Evolutionary conservation across 2,888 invertebrate species (phyloP), one percentile per base, ranked within the genome.

Genomic region (Drosophila kambysellisi): DNA sequence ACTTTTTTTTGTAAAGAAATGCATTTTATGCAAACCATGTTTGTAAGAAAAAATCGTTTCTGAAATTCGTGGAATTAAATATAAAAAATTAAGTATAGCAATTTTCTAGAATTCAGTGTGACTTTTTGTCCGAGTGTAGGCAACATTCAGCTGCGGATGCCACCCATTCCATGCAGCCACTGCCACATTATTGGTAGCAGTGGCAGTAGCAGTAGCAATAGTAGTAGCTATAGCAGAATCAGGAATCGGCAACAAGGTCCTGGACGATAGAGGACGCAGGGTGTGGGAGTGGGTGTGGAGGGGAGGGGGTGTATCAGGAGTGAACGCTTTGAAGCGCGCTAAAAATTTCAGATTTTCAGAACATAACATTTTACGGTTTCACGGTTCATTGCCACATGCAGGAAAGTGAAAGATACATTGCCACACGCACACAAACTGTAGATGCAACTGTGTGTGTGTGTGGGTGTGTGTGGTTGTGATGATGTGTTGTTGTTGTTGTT

Each of bases 331-430:
- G 91, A 84, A 82, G 88, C 87, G 82, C 86, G 91, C 86, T 90
- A 81, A 88, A 89, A 89, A 88, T 91, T 90, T 88, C 86, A 89
- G 91, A 91, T 87, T 87, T 87, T 89, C 83, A 74, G 91, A 88
- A 90, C 83, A 91, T 88, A 91, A 88, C 90, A 88, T 88, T 88
- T 91, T 91, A 88, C 90, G 90, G 91, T 91, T 88, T 88, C 86
- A 88, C 90, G 91, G 90, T 89, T 91, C 87, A 88, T 87, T 88
- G 87, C 86, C 89, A 61, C 86, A 82, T 86, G 83, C 88, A 88
- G 88, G 83, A 89, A 88, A 85, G 85, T 85, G 89, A 85, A 87
- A 85, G 82, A 85, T 87, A 89, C 78, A 86, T 71, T 62, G 69
- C 35, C 69, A 46, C 63, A 61, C 48, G 46, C 39, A 61, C 56